Percentiles rank a stretch among this genome's conserved stretches.
phyloP scores from a whole-genome alignment of 2,797 vertebrate genomes.

The Crax fasciolata region DNA sequence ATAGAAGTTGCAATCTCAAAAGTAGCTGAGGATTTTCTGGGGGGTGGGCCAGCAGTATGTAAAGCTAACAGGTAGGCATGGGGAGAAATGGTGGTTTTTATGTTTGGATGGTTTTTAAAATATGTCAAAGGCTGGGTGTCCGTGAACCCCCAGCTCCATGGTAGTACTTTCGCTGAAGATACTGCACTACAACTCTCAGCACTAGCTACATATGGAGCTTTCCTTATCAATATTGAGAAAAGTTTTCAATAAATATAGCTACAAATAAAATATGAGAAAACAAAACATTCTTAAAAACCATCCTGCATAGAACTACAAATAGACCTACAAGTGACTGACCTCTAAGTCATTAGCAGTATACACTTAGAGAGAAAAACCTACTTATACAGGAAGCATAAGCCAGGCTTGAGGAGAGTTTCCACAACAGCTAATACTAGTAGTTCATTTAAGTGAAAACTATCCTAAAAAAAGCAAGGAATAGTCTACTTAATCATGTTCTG shows the following conservation, averaged over 20 bases:
- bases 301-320: background rate
- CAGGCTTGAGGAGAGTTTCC: accelerated
- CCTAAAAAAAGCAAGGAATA: background rate
- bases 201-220: background rate
- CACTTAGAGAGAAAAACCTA: too few species aligned
- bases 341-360: background rate
- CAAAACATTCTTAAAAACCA: background rate
- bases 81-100: background rate
- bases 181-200: background rate
- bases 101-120: background rate
- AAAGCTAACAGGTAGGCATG: background rate
- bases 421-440: background rate
- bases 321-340: background rate
- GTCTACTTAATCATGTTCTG: background rate
- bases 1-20: background rate
- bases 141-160: accelerated
- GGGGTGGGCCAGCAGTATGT: background rate
- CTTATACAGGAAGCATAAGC: background rate
- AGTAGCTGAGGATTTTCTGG: background rate
- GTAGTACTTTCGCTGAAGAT: background rate
- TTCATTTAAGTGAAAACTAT: background rate
- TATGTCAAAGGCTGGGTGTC: background rate
- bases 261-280: background rate
- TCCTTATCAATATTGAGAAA: accelerated
- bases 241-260: background rate